Evolutionary conservation across 2,888 invertebrate genomes (phyloP), one percentile per base, ranked within the genome.

Genomic region (Machimus rusticus): DNA sequence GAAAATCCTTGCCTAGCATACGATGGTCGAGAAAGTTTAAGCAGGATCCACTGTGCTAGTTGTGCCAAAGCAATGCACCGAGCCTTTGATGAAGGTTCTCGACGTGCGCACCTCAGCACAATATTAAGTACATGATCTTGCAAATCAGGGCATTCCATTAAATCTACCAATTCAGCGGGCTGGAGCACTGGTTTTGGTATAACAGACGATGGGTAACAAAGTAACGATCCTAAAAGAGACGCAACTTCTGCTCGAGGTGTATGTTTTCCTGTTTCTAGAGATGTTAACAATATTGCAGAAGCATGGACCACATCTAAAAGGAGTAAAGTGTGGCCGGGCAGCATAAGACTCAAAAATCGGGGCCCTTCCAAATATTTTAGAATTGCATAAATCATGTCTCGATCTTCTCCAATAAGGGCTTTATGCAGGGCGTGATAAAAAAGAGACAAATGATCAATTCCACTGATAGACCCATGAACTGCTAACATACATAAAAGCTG

Each of bases 181-280:
- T 94, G 93, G 82, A 94, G 90, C 43, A 94, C 93, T 2, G 93
- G 94, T 34, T 94, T 92, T 16, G 93, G 93, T 88, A 94, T 92
- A 88, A 96, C 93, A 76, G 94, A 93, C 89, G 96, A 95, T 0
- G 98, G 97, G 89, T 98, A 94, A 89, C 97, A 96, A 74, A 99
- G 93, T 86, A 99, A 93, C 0, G 97, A 96, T 0, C 98, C 98
- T 46, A 99, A 93, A 88, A 99, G 95, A 0, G 98, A 96, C 34
- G 98, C 96, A 0, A 98, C 98, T 91, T 99, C 99, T 12, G 97
- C 96, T 88, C 98, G 94, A 0, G 99, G 99, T 88, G 96, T 96
- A 95, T 95, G 93, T 46, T 91, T 92, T 85, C 95, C 94, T 88
- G 96, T 94, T 91, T 98, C 98, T 16, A 95, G 94, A 19, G 96